Evolutionary conservation across 2,888 invertebrate genomes (phyloP).

Genomic region (Tipula helvola): DNA sequence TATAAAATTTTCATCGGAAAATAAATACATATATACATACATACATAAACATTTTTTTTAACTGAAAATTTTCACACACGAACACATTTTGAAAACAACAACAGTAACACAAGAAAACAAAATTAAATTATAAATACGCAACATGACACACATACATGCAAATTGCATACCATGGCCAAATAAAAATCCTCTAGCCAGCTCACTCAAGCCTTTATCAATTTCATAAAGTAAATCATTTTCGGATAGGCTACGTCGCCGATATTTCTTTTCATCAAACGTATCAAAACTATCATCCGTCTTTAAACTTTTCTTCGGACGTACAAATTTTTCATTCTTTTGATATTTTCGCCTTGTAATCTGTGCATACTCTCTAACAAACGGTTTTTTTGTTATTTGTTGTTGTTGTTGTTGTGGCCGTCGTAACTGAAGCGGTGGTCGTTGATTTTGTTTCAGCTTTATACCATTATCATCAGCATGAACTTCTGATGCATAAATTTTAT

Average conservation of each 20-base stretch:
- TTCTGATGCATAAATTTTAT: background rate
- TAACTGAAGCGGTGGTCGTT: no score
- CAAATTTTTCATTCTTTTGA: background rate
- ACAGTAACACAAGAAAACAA: background rate
- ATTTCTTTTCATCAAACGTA: background rate
- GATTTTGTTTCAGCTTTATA: background rate
- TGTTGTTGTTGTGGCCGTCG: background rate
- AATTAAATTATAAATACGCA: background rate
- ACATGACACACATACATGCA: background rate
- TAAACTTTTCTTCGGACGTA: background rate
- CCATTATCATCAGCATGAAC: background rate
- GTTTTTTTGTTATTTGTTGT: background rate
- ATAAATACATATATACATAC: background rate
- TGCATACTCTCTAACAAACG: background rate
- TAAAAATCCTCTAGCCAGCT: conserved; percentile 48
- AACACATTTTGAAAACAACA: background rate
- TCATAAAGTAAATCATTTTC: conserved; percentile 46
- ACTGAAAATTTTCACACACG: background rate
- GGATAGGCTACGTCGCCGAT: conserved; percentile 33
- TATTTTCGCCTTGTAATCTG: background rate
- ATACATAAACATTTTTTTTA: background rate
- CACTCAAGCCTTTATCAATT: conserved; percentile 45
- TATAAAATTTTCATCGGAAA: background rate
- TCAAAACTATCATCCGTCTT: background rate
- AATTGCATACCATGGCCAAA: conserved; percentile 33